phyloP scores from a whole-genome alignment of 2,797 vertebrate genomes.

The Poecile montanus region DNA sequence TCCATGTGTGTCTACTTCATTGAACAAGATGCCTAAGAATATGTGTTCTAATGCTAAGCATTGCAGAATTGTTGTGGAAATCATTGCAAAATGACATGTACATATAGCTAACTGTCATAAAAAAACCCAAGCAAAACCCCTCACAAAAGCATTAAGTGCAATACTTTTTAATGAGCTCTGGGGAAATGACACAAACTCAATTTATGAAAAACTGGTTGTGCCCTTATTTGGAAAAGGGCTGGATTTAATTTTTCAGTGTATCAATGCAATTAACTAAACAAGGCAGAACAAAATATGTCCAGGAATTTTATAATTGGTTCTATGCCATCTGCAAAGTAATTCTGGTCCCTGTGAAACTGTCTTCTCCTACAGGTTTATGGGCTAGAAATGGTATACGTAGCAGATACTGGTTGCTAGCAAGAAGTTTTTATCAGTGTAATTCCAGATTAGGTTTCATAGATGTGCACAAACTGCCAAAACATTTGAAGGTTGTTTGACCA shows the following conservation, averaged over 20 bases:
- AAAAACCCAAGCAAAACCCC: background rate
- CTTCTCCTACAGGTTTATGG: background rate
- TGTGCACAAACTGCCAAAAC: background rate
- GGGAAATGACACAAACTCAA: background rate
- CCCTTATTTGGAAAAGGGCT: background rate
- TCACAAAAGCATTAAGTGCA: background rate
- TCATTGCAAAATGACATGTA: background rate
- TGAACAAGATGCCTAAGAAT: background rate
- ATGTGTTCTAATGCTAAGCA: background rate
- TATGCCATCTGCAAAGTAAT: background rate
- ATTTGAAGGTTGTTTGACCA: background rate
- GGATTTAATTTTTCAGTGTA: background rate
- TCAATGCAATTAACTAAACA: background rate
- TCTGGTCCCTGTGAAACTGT: background rate
- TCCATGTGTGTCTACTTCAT: background rate
- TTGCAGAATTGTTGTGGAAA: background rate
- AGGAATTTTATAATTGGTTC: background rate
- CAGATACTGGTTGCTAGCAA: background rate
- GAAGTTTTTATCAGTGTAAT: background rate
- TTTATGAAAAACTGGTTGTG: background rate
- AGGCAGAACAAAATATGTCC: background rate
- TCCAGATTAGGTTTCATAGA: background rate
- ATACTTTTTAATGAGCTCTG: background rate
- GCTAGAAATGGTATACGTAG: background rate
- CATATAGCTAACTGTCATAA: background rate